Base-by-base conservation (phyloP, 2,888 invertebrate species). In the Pollenia amentaria region DNA sequence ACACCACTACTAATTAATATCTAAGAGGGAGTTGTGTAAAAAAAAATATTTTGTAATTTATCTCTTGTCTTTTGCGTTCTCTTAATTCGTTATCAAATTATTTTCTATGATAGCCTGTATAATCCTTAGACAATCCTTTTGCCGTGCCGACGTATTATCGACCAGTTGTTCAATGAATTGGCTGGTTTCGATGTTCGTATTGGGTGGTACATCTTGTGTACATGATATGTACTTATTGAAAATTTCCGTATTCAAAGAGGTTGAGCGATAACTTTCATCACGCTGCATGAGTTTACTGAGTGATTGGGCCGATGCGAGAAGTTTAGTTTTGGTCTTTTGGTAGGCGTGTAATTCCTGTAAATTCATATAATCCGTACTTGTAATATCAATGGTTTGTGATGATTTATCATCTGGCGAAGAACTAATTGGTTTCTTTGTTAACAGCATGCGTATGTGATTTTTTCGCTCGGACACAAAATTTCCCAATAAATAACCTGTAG, bases 401-500 rank as follows among this genome's bases (percentile, higher is more conserved):
- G 60, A 48, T 55, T 82, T 76, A 57, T 79, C 88, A 81, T 88
- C 89, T 76, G 53, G 12, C n/a, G 76, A 4, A 14, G 83, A 40
- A 72, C 40, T 73, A 11, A 64, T 57, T 11, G 87, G 70, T 16
- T 90, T 91, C 81, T 90, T 90, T 77, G 91, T 90, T 51, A 91
- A 89, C 85, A 91, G 75, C 87, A 93, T 90, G 51, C 91, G 92
- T 88, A 93, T 91, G 81, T 91, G 90, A 85, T 91, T 90, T 87
- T 91, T 91, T 46, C 93, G 93, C 84, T 93, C 93, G 44, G 92
- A 90, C 46, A 93, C 92, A 79, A 92, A 93, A 89, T 93, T 93
- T n/a, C 93, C 93, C 82, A 93, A 89, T 65, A 93, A 89, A 88
- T 93, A 93, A 81, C 93, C 93, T 93, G 88, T 18, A 77, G 75